Conservation (phyloP, 92 coral and sea anemone genomes). For the Epizoanthus scotinus region DNA sequence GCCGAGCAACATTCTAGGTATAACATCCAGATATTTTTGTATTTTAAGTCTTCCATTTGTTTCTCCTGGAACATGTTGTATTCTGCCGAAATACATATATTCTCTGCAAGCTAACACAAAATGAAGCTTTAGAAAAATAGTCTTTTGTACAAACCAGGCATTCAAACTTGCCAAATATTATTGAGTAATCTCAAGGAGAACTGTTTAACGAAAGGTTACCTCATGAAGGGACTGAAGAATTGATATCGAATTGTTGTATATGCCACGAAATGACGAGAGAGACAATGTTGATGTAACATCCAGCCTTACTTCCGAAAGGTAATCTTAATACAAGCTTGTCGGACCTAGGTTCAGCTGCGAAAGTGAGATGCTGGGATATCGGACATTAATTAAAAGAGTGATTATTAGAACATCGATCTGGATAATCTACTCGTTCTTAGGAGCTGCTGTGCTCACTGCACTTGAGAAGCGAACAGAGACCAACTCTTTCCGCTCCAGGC, state of each 20-base stretch:
- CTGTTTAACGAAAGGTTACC: background rate
- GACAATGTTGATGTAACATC: background rate
- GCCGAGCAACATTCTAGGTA: background rate
- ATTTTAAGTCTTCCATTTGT: background rate
- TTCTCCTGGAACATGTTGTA: background rate
- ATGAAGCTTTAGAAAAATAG: background rate
- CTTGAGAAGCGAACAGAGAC: slow-evolving; percentile 1
- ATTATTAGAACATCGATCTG: slow-evolving; percentile 13
- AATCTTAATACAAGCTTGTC: background rate
- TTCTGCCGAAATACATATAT: background rate
- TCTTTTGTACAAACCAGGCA: background rate
- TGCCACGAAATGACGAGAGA: background rate
- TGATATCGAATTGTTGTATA: too few species aligned
- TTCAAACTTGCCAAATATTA: background rate
- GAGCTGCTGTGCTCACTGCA: slow-evolving; percentile 7
- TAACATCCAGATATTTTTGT: background rate
- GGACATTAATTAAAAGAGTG: slow-evolving; percentile 18
- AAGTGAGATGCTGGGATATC: background rate
- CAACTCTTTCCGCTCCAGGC: background rate
- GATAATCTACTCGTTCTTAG: slow-evolving; percentile 7
- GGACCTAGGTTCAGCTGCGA: too few species aligned
- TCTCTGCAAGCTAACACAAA: background rate
- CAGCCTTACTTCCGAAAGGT: background rate
- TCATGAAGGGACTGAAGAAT: too few species aligned
- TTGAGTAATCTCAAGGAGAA: background rate